Evolutionary conservation across 1,140 invertebrate species (phyloP), one percentile per base, ranked within the genome.

Genomic region (Pseudachorutes palmiensis): DNA sequence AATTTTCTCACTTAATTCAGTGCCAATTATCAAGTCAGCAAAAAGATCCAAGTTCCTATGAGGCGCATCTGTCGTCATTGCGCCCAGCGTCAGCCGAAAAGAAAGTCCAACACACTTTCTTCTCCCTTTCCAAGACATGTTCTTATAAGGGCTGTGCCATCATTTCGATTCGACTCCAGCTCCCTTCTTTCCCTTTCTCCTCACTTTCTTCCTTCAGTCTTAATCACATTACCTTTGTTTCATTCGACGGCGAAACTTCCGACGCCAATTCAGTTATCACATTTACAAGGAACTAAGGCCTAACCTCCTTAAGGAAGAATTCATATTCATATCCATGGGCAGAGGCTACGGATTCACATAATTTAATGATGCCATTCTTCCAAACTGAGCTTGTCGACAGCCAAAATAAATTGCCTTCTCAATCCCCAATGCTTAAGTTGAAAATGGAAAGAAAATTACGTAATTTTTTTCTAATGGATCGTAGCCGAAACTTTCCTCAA

Each of bases 11-110:
- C 58, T 32, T 60, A 28, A 60, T 60, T 60, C 58, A 60, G 58
- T 60, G 58, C 58, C 58, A 60, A 60, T 60, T 60, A 60, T 60
- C 58, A 60, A 60, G 58, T 60, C 58, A 60, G 58, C 58, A 60
- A 60, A 55, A 55, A 60, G 58, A 60, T 60, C 24, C 26, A 22
- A 28, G 30, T 31, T 30, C 26, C 22, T 60, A 12, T 29, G 22
- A 9, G 58, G 14, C 3, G 30, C 58, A 60, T 5, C 30, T 30
- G 26, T 60, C 58, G 26, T 60, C 58, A 9, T 30, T 29, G 9
- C 12, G 22, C 26, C 51, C 9, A 5, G 9, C 51, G 12, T 12
- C 14, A 9, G 9, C 26, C 26, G 24, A n/a, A 14, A 5, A 9
- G 3, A 60, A 60, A 60, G 26, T 32, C 30, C 29, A 60, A 60